Evolutionary conservation across 2,113 vertebrate genomes (phyloP).

Genomic region (Numida meleagris): DNA sequence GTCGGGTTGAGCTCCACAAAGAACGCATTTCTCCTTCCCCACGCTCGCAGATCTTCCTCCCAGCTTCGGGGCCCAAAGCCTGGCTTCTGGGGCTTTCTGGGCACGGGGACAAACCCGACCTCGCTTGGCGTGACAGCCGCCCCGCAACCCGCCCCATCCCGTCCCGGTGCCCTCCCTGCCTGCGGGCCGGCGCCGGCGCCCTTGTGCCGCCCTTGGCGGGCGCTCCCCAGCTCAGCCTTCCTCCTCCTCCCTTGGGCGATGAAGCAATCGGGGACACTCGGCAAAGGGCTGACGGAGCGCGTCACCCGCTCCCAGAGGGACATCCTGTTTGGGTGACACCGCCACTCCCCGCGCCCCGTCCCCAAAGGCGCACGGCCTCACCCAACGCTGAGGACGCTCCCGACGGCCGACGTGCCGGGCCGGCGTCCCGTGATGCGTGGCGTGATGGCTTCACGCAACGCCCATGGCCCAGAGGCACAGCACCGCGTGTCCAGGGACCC

Average conservation of each 20-base stretch:
- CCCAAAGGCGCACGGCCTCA: not conserved
- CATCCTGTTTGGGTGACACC: slow-evolving; percentile 55
- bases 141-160: not conserved
- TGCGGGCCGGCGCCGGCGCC: slow-evolving; percentile 25
- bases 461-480: not conserved
- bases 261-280: slow-evolving; percentile 62
- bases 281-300: slow-evolving; percentile 59
- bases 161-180: slow-evolving; percentile 27
- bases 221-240: slow-evolving; percentile 3
- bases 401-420: not conserved
- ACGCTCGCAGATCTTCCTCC: not conserved
- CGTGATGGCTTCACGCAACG: not conserved
- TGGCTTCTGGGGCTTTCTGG: rapidly evolving
- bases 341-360: not conserved
- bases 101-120: rapidly evolving
- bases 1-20: not conserved
- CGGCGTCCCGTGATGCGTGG: not conserved
- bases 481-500: rapidly evolving
- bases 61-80: not conserved
- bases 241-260: slow-evolving; percentile 56
- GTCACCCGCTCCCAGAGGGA: slow-evolving; percentile 59
- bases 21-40: not conserved
- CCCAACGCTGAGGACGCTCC: not conserved
- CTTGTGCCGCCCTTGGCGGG: slow-evolving; percentile 62
- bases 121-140: not conserved